phyloP scores from a whole-genome alignment of 2,113 vertebrate genomes.

The Desmodus rotundus region DNA sequence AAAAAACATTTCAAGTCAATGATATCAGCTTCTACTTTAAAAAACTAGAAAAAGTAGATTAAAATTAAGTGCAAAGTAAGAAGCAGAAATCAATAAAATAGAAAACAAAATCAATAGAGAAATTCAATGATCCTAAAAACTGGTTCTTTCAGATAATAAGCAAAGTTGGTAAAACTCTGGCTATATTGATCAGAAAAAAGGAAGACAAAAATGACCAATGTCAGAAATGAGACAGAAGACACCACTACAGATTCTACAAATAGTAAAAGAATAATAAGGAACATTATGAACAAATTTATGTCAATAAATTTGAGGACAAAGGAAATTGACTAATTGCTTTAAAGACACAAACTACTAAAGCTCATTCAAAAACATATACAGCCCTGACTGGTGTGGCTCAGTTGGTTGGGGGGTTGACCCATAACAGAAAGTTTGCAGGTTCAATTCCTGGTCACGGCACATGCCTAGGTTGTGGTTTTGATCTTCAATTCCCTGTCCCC shows the following conservation, averaged over 20 bases:
- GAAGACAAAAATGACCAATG: not conserved
- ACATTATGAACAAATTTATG: not conserved
- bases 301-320: not conserved
- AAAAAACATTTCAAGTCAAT: not conserved
- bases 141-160: not conserved
- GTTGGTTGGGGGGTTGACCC: no score
- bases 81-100: not conserved
- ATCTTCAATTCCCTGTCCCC: no score
- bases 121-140: not conserved
- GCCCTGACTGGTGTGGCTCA: no score
- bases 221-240: not conserved
- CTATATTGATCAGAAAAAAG: not conserved
- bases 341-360: not conserved
- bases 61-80: not conserved
- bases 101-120: not conserved
- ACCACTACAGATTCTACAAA: not conserved
- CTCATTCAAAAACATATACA: not conserved
- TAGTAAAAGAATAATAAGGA: not conserved
- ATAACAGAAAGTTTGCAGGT: no score
- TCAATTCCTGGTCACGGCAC: no score
- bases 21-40: not conserved
- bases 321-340: not conserved
- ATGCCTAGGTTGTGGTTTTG: no score
- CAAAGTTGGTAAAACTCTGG: not conserved
- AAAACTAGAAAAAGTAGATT: not conserved